A percentile compares a stretch with the other conserved stretches of the same genome.
Conservation (phyloP, 1,140 invertebrate species). For the Plectus sambesii region DNA sequence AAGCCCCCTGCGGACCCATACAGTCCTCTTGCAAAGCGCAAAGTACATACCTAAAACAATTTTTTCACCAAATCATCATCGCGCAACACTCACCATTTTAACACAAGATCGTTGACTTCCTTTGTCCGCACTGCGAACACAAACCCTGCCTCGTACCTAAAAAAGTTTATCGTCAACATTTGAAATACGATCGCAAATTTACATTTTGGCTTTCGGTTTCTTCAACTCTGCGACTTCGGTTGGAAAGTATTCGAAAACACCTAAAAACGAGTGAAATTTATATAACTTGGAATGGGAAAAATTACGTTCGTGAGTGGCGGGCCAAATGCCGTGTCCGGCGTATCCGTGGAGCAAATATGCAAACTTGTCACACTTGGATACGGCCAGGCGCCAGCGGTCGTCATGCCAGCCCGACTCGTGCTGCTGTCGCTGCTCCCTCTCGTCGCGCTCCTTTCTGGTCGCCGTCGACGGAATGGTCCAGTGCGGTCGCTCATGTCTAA, state of each 20-base stretch:
- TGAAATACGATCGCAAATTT: no score
- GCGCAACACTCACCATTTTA: conserved; percentile 16
- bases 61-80: neutral
- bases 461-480: neutral
- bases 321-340: conserved; percentile 15
- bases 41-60: neutral
- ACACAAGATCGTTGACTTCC: conserved; percentile 8
- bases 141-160: conserved; percentile 21
- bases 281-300: neutral
- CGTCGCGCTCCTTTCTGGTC: neutral
- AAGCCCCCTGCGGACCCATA: conserved; percentile 9
- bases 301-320: conserved; percentile 16
- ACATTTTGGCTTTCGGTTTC: conserved; percentile 14
- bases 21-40: conserved; percentile 15
- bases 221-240: conserved; percentile 9
- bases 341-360: conserved; percentile 17
- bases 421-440: neutral
- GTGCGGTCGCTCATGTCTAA: conserved; percentile 1
- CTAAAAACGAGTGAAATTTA: conserved; percentile 11
- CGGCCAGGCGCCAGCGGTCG: conserved; percentile 5
- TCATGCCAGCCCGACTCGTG: conserved; percentile 12
- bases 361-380: conserved; percentile 12
- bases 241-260: conserved; percentile 16
- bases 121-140: conserved; percentile 12
- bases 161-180: no score